Evolutionary conservation across 2,888 invertebrate species (phyloP).

Genomic region (Molorchus minor): DNA sequence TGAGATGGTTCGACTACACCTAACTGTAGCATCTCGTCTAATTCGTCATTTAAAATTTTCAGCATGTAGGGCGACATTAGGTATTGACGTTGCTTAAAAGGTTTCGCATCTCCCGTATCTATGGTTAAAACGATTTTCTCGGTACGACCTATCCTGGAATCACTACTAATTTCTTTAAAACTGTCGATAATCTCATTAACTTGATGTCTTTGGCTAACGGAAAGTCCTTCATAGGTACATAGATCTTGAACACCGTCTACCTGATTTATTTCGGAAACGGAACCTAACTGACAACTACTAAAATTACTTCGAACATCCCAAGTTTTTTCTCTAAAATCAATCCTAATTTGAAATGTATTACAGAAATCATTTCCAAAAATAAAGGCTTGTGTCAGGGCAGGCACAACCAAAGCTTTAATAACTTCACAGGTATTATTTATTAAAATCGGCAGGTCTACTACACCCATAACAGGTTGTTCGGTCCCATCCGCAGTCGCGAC

Average conservation of each 20-base stretch:
- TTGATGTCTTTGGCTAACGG: too few species aligned
- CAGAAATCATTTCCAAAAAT: too few species aligned
- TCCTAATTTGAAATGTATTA: conserved; percentile 9
- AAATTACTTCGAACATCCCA: conserved; percentile 14
- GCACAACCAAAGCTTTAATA: conserved; percentile 6
- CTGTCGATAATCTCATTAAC: conserved; percentile 19
- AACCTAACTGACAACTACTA: not conserved
- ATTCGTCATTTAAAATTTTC: conserved; percentile 33
- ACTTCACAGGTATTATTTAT: conserved; percentile 18
- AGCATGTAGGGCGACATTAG: conserved; percentile 24
- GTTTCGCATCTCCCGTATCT: conserved; percentile 35
- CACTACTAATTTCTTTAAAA: conserved; percentile 28
- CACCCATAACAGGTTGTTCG: conserved; percentile 16
- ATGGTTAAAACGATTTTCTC: conserved; percentile 29
- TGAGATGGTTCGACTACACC: conserved; percentile 43
- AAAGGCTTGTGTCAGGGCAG: too few species aligned
- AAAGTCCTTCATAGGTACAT: not conserved
- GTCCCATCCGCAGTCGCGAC: conserved; percentile 29
- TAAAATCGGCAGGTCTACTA: conserved; percentile 24
- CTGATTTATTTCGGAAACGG: not conserved
- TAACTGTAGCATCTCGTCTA: conserved; percentile 41
- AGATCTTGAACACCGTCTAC: not conserved
- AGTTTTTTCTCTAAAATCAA: conserved; percentile 25
- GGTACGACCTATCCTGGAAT: conserved; percentile 32
- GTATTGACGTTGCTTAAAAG: conserved; percentile 29